Percentiles rank a stretch among this genome's conserved stretches.
Conservation (phyloP, 1,140 invertebrate species). For the Tetranychus urticae region DNA sequence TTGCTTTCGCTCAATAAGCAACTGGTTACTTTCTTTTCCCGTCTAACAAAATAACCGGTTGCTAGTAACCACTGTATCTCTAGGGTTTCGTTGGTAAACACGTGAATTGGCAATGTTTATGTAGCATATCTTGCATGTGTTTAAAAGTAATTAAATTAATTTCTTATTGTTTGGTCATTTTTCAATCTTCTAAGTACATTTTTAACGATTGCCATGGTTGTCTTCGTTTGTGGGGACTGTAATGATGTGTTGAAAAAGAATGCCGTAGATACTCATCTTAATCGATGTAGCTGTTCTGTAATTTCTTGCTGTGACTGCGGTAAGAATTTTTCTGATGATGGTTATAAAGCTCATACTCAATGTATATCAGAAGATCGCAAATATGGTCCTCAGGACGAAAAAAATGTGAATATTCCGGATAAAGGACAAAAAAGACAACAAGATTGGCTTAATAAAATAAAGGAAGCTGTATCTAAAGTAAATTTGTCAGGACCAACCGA, state of each 20-base stretch:
- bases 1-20: too few species aligned
- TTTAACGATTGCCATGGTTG: slow-evolving; percentile 11
- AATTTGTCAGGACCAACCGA: background rate
- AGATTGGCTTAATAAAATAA: background rate
- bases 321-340: slow-evolving; percentile 57
- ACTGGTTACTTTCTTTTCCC: too few species aligned
- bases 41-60: too few species aligned
- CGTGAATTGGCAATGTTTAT: too few species aligned
- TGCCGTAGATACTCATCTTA: slow-evolving; percentile 62
- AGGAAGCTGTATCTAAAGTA: background rate
- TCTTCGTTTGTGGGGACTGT: slow-evolving; percentile 72
- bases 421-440: background rate
- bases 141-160: too few species aligned
- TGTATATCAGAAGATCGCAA: slow-evolving; percentile 73
- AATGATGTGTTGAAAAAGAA: slow-evolving; percentile 70
- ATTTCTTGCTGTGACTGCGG: slow-evolving; percentile 69
- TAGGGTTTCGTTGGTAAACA: too few species aligned
- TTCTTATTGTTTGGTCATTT: too few species aligned
- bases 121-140: too few species aligned
- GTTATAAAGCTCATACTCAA: slow-evolving; percentile 59
- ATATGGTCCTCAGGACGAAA: slow-evolving; percentile 39
- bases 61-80: too few species aligned
- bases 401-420: slow-evolving; percentile 38
- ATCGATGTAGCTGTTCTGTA: slow-evolving; percentile 32
- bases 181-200: too few species aligned